Percentiles rank a stretch among this genome's conserved stretches.
Evolutionary conservation across 2,888 invertebrate species (phyloP).

Genomic region (Dolichopus griseipennis): DNA sequence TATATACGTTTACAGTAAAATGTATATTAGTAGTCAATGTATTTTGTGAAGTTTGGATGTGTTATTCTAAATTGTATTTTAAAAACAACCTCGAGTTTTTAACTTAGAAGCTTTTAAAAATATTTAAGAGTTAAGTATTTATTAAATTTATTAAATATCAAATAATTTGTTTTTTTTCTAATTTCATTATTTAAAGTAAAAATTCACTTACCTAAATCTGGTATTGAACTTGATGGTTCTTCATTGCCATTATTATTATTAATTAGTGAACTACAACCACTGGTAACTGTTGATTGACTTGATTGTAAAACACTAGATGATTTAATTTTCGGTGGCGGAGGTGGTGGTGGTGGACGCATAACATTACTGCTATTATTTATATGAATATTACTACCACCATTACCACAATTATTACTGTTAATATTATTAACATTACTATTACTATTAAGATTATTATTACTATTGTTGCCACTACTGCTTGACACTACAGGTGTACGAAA

Average conservation of each 20-base stretch:
- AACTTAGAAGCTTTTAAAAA: no score
- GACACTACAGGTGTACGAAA: constrained; percentile 40
- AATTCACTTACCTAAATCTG: constrained; percentile 68
- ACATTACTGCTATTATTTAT: constrained; percentile 30
- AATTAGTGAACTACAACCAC: constrained; percentile 10
- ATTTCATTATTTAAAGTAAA: no score
- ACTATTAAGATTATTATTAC: constrained; percentile 15
- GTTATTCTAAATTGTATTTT: no score
- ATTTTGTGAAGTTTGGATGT: no score
- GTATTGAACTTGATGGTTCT: constrained; percentile 80
- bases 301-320: constrained; percentile 18
- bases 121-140: no score
- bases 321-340: constrained; percentile 42
- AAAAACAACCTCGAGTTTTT: no score
- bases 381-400: constrained; percentile 17
- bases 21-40: no score
- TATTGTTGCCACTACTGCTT: constrained; percentile 25
- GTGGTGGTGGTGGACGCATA: constrained; percentile 43
- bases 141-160: no score
- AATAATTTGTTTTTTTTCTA: no score
- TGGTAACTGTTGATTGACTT: constrained; percentile 15
- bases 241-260: constrained; percentile 47
- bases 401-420: constrained; percentile 19
- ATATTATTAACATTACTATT: constrained; percentile 15
- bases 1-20: no score